These are phyloP conservation scores for Timandra comae DNA, from an alignment of 2,888 invertebrate genomes.

Conservation along the genomic window DNA sequence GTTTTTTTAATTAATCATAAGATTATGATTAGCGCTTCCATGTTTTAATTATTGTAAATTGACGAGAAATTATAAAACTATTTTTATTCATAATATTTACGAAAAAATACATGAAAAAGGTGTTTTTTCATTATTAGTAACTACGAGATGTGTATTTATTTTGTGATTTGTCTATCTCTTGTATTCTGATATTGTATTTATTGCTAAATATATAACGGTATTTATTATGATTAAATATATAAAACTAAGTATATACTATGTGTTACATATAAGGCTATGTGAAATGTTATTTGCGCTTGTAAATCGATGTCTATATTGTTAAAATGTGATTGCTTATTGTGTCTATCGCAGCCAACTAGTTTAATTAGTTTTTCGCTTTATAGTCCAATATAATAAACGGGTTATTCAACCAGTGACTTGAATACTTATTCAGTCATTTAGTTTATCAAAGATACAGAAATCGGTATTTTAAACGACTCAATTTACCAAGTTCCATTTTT, in stretches of 20 bases:
- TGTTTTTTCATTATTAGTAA: conserved; percentile 15
- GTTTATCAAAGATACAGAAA: too few species aligned
- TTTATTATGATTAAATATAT: conserved; percentile 29
- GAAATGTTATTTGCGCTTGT: conserved; percentile 7
- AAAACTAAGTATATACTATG: too few species aligned
- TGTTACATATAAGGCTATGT: conserved; percentile 9
- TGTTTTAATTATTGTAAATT: conserved; percentile 21
- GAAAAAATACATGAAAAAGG: neutral
- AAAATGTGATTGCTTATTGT: too few species aligned
- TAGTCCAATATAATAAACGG: too few species aligned
- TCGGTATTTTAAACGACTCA: too few species aligned
- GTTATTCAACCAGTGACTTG: too few species aligned
- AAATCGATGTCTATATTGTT: too few species aligned
- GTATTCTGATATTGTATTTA: conserved; percentile 49
- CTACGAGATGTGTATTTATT: neutral
- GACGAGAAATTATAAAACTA: too few species aligned
- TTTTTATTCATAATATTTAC: too few species aligned
- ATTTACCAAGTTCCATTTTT: too few species aligned
- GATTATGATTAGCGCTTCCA: conserved; percentile 33
- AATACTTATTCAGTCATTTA: too few species aligned
- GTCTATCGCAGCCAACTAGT: conserved; percentile 6
- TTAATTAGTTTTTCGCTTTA: too few species aligned
- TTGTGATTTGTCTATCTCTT: conserved; percentile 14
- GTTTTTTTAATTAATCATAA: conserved; percentile 3
- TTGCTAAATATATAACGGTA: conserved; percentile 30